phyloP scores from a whole-genome alignment of 2,113 vertebrate species.

The Alectura lathami region DNA sequence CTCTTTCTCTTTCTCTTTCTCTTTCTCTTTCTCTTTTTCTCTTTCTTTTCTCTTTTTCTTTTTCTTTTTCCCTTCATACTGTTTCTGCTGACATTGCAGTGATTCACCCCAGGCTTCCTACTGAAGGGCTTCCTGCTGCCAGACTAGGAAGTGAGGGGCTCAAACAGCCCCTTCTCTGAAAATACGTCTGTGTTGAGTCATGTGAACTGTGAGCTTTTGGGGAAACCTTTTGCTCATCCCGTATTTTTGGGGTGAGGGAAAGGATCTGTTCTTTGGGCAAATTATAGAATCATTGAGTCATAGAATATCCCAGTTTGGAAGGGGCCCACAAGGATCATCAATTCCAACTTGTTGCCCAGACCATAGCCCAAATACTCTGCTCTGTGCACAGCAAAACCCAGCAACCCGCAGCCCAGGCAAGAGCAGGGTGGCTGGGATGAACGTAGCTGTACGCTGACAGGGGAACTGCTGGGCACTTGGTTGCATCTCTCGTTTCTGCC shows the following conservation, averaged over 20 bases:
- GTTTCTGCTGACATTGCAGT: not conserved
- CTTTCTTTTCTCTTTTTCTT: not conserved
- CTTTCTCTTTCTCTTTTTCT: not conserved
- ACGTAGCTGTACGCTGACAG: fast-evolving
- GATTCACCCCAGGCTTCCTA: not conserved
- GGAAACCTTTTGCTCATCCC: not conserved
- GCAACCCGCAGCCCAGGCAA: not conserved
- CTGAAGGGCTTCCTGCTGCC: not conserved
- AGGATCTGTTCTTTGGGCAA: not conserved
- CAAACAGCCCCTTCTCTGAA: not conserved
- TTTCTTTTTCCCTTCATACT: not conserved
- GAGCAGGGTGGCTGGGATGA: not conserved
- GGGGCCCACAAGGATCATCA: not conserved
- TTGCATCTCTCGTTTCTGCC: not conserved
- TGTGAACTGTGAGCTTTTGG: not conserved
- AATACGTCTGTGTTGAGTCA: not conserved
- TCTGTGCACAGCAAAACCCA: not conserved
- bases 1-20: no score
- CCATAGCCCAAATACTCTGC: fast-evolving
- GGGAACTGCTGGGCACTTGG: not conserved
- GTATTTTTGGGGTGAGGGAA: not conserved
- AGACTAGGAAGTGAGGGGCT: not conserved
- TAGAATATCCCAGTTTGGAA: not conserved
- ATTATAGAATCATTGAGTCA: not conserved
- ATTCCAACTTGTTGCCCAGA: not conserved